Evolutionary conservation across 2,113 vertebrate species (phyloP), one percentile per base, ranked within the genome.

Genomic region (Pangasianodon hypophthalmus): DNA sequence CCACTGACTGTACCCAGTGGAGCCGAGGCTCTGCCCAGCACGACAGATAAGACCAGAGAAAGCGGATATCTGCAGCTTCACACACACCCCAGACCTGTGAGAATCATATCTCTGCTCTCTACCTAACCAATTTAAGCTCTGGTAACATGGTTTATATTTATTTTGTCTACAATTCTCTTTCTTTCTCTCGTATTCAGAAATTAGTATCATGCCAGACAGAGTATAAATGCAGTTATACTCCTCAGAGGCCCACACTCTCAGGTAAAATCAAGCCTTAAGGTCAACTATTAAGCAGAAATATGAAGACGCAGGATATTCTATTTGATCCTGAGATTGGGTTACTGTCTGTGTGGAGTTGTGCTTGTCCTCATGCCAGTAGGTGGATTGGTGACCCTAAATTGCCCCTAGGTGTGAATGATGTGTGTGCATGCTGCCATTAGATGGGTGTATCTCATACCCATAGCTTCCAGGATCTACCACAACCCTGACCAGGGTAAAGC

Each of bases 41-140:
- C 5, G 6, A 71, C 1, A 37, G 1, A 18, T 6, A 37, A 84
- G 90, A 69, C 6, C 2, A 85, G 89, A 90, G 62, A 90, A 89
- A 93, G 93, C 0, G 88, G 92, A 86, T 94, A 92, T 88, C 84
- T 90, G 87, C 93, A 94, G 75, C 79, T 91, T 83, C 91, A 50
- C 75, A 58, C 19, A 86, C 90, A 29, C 19, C 91, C 85, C 0
- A 91, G 91, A 87, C 29, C n/a, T 71, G 32, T 32, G n/a, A 71
- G 67, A 37, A 71, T 71, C 67, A 71, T 16, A 37, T 41, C 29
- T 82, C 50, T 19, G 16, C 5, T 54, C 85, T 86, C 32, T 46
- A 24, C 14, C 54, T 84, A 32, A 19, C 18, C 18, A 44, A 7
- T 44, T 41, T 19, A 7, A 75, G 18, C 37, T 44, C 41, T 75